Conservation (phyloP, 1,140 invertebrate genomes). For the Plodia interpunctella region DNA sequence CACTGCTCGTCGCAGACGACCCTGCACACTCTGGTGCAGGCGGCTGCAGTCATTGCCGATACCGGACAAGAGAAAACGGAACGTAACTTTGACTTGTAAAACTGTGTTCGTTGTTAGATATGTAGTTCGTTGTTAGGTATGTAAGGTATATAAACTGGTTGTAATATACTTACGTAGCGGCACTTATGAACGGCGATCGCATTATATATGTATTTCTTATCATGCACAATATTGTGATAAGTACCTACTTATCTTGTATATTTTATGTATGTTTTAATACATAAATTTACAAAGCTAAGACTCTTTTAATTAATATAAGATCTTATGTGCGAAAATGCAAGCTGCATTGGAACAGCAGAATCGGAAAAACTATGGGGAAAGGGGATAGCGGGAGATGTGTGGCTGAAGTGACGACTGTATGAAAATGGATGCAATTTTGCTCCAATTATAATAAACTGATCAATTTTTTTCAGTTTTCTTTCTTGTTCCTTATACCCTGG, state of each 20-base stretch:
- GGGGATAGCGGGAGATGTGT: too few relatives aligned
- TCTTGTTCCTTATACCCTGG: too few relatives aligned
- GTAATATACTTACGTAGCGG: too few relatives aligned
- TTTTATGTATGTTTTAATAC: not conserved
- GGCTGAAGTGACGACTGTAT: too few relatives aligned
- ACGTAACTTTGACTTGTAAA: constrained; percentile 39
- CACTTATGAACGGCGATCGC: too few relatives aligned
- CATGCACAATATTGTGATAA: not conserved
- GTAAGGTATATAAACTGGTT: not conserved
- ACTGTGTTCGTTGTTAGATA: constrained; percentile 2
- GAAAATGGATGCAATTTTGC: too few relatives aligned
- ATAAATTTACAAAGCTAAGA: not conserved
- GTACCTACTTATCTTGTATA: not conserved
- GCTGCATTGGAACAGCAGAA: too few relatives aligned
- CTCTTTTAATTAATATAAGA: not conserved
- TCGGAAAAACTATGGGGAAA: not conserved
- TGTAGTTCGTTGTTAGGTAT: not conserved
- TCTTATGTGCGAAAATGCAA: too few relatives aligned
- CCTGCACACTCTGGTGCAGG: constrained; percentile 44
- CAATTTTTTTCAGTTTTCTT: too few relatives aligned
- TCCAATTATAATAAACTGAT: too few relatives aligned
- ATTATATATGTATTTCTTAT: not conserved
- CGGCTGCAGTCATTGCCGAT: constrained; percentile 56
- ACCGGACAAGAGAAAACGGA: constrained; percentile 59
- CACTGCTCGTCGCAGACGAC: constrained; percentile 34